Evolutionary conservation across 2,797 vertebrate species (phyloP), one percentile per base, ranked within the genome.

Genomic region (Chelon auratus): DNA sequence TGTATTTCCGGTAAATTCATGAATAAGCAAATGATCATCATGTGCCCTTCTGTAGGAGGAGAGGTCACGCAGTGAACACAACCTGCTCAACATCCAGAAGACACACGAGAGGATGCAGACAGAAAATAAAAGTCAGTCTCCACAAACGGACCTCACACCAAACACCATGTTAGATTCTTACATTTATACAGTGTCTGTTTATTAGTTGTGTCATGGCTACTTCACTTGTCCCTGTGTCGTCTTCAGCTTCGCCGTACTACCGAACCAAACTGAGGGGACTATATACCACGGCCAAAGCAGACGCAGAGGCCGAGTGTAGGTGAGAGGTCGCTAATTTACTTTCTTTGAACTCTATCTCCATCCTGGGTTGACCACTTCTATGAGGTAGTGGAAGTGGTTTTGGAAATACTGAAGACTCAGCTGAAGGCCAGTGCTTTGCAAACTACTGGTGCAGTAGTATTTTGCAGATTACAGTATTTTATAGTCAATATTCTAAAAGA

Each of bases 31-130:
- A 43, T 33, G 5, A 55, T 42, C 20, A 5, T 1, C 8, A 17
- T n/a, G 2, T 61, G n/a, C 8, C 17, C 61, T 1, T 36, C 40
- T 82, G 0, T 81, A 98, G 97, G 97, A 98, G 89, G 97, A 98
- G 72, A 90, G 96, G 3, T 96, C 96, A 0, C 92, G 96, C 72
- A 98, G 96, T 10, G 97, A 98, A 85, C 97, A 98, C 91, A 97
- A 98, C 33, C 91, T 98, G 68, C 95, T 98, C 80, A 98, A 98
- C 86, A 97, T 98, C 58, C 96, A 97, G 94, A 98, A 98, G 74
- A 98, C 97, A 0, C 97, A 98, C 0, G 97, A 98, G 91, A 92
- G 97, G 75, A 98, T 98, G 97, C 96, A 98, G 91, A 97, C 96
- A 0, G 97, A 98, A 77, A 97, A 98, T 84, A 98, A 98, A 65